Percentiles rank a stretch among this genome's conserved stretches.
phyloP scores from a whole-genome alignment of 2,888 invertebrate species.

The Taphrorychus bicolor region DNA sequence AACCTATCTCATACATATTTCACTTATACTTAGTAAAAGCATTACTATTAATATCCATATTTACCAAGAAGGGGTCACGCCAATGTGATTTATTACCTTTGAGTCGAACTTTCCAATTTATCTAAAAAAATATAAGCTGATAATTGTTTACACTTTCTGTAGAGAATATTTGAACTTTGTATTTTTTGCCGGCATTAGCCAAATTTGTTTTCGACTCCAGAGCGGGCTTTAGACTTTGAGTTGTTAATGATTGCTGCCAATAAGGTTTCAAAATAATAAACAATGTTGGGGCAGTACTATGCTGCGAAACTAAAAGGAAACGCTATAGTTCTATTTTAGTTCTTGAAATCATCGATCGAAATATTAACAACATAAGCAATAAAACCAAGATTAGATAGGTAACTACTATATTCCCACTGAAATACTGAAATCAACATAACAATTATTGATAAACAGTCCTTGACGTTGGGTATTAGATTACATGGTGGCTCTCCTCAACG shows the following conservation, averaged over 20 bases:
- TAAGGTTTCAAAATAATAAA: neutral
- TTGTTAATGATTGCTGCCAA: neutral
- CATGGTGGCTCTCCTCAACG: neutral
- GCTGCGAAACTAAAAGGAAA: too few relatives aligned
- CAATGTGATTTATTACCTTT: neutral
- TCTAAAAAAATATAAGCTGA: neutral
- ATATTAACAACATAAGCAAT: neutral
- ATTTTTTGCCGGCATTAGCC: constrained; percentile 4
- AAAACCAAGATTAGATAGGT: neutral
- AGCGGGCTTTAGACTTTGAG: neutral
- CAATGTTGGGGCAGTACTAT: neutral
- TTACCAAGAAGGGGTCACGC: neutral
- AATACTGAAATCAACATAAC: neutral
- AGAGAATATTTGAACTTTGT: neutral
- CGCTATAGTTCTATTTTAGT: neutral
- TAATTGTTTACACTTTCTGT: neutral
- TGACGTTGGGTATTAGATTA: neutral
- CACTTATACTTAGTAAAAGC: neutral
- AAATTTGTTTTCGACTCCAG: constrained; percentile 3
- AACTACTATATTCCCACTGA: neutral
- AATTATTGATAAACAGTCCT: neutral
- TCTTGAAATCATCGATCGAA: neutral
- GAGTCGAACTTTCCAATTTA: neutral
- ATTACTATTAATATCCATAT: neutral
- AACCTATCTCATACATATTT: neutral